Percentiles rank a stretch among this genome's conserved stretches.
Evolutionary conservation across 2,113 vertebrate genomes (phyloP).

Genomic region (Eclectus roratus): DNA sequence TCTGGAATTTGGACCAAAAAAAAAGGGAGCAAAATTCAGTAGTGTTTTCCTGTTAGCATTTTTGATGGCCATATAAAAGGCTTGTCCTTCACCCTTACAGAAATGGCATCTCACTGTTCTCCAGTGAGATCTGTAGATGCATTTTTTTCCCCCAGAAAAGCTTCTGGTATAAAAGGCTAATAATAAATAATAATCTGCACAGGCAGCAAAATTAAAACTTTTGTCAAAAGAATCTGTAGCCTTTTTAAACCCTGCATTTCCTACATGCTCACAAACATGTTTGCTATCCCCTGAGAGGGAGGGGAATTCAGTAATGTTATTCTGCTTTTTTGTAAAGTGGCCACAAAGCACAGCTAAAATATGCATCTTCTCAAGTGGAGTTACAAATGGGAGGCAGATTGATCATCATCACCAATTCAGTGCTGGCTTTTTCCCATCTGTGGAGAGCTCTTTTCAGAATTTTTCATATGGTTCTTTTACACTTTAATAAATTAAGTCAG

Average conservation of each 20-base stretch:
- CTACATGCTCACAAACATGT: background rate
- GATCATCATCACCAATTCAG: slow-evolving; percentile 8
- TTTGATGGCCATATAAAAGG: background rate
- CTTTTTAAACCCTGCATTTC: background rate
- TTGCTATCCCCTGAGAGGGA: background rate
- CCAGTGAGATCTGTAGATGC: background rate
- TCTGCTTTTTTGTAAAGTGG: background rate
- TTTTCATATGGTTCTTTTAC: slow-evolving; percentile 3
- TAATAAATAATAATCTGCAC: background rate
- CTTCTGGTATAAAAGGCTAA: background rate
- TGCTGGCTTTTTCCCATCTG: slow-evolving; percentile 14
- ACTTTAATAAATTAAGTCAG: slow-evolving; percentile 23
- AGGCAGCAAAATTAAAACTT: background rate
- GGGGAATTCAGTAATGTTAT: background rate
- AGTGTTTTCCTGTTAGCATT: slow-evolving; percentile 26
- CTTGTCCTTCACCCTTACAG: background rate
- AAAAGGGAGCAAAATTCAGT: background rate
- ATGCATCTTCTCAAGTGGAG: background rate
- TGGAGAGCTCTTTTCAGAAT: background rate
- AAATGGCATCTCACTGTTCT: background rate
- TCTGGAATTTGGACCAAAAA: background rate
- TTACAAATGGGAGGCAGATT: slow-evolving; percentile 13
- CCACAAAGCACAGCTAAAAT: slow-evolving; percentile 16
- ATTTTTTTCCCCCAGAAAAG: background rate
- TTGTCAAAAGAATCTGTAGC: background rate